phyloP scores from a whole-genome alignment of 2,113 vertebrate species.

The Apteryx mantelli region DNA sequence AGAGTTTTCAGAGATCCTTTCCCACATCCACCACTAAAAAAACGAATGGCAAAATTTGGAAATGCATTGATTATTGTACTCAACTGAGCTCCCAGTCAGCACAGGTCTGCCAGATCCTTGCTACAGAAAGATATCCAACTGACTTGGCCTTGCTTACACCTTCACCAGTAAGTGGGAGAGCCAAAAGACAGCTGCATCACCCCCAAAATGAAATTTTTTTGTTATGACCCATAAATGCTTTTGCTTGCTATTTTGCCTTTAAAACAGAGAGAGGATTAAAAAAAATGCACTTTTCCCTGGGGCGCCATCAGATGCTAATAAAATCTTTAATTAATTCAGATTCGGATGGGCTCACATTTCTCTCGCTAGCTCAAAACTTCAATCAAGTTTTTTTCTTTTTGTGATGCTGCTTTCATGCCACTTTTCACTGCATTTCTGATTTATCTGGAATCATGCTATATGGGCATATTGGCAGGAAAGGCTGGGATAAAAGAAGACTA shows the following conservation, averaged over 20 bases:
- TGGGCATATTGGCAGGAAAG: slow-evolving; percentile 57
- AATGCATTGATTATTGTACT: neutral
- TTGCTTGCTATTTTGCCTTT: slow-evolving; percentile 45
- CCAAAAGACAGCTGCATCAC: neutral
- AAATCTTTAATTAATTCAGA: slow-evolving; percentile 78
- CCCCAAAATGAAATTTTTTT: neutral
- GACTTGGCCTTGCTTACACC: neutral
- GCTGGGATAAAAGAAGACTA: slow-evolving; percentile 61
- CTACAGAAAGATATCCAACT: neutral
- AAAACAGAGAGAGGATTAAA: slow-evolving; percentile 37
- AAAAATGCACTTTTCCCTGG: slow-evolving; percentile 40
- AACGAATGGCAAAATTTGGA: neutral
- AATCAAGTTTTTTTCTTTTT: slow-evolving; percentile 59
- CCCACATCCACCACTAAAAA: neutral
- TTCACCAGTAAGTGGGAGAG: neutral
- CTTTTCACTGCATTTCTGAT: slow-evolving; percentile 69
- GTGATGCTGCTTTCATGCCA: slow-evolving; percentile 66
- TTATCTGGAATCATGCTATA: slow-evolving; percentile 68
- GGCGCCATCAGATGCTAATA: slow-evolving; percentile 71
- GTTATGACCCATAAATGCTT: slow-evolving; percentile 5
- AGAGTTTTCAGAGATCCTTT: neutral
- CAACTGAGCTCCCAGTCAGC: neutral
- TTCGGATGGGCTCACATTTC: slow-evolving; percentile 70
- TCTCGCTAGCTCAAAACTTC: slow-evolving; percentile 69
- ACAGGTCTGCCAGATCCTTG: neutral